Evolutionary conservation across 2,888 invertebrate genomes (phyloP), one percentile per base, ranked within the genome.

Genomic region (Allygus modestus): DNA sequence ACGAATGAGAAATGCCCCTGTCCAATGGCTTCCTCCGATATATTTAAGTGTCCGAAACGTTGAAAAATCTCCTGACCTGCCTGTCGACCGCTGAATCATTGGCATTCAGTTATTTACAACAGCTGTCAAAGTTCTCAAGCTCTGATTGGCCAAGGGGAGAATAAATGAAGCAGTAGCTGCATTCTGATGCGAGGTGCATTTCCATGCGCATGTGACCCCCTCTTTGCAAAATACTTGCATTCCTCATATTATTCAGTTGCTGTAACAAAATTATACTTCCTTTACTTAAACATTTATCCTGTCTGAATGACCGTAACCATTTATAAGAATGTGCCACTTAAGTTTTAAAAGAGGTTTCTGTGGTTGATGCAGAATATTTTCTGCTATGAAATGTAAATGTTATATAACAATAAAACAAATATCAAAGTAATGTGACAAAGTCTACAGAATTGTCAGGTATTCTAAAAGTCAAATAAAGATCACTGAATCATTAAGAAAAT

Each of bases 101-200:
- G 73, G 73, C 37, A 41, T 73, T 73, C 41, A 41, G 41, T 73
- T 41, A 73, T 73, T 73, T 77, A 46, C 77, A 28, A 46, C 51
- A 5, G 0, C 77, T 77, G 77, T 46, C 77, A 77, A 12, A 77
- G 77, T 46, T 41, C 23, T 77, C 77, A 43, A 46, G 71, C 17
- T 46, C 28, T 77, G 41, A 77, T 77, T 77, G 77, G 77, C 51
- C 28, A 15, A 77, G 46, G 9, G 43, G 26, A 1, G 12, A 51
- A 73, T 41, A 41, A 73, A 73, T 73, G 20, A 41, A 37, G 20
- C 73, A 37, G 77, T 28, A 20, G 51, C 77, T 77, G 77, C 77
- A 77, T 77, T 51, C 51, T 51, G 77, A 77, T 77, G 31, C 77
- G 46, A 23, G 77, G 23, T 77, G 77, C 77, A 77, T 77, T 77